Base-by-base conservation (phyloP, 2,797 vertebrate species). In the Catamblyrhynchus diadema region DNA sequence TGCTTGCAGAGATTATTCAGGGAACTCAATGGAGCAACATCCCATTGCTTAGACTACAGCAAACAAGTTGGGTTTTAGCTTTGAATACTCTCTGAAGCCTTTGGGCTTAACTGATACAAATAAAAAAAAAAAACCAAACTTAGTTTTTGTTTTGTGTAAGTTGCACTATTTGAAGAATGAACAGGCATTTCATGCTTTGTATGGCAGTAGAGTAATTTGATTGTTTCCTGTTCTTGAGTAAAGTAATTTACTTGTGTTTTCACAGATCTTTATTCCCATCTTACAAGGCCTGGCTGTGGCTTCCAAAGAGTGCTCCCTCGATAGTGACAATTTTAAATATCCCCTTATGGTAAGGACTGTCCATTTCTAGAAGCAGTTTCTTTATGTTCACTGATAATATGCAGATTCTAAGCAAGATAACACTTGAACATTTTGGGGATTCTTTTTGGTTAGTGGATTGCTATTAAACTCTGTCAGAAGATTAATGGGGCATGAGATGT, bases 281-380 rank as follows among this genome's bases (percentile, higher is more conserved):
- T 98, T 99, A 95, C 99, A 99, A 98, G 99, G 99, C 71, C 97
- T 99, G 95, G 98, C 98, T 92, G 97, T 98, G 92, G 99, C 99
- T 96, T 99, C 99, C 93, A 99, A 99, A 98, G 99, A 99, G 97
- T 99, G 99, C 97, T 99, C 99, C 89, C 99, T 99, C 32, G 99
- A 99, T 90, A 99, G 99, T 81, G 99, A 99, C 98, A 99, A 99
- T 98, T 99, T 99, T 97, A 99, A 99, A 98, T 99, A 99, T 70
- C 99, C 99, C 33, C 98, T 99, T 62, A 99, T 99, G 99, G 99
- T 99, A 98, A 99, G 98, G 24, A 32, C 56, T n/a, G 18, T 27
- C 53, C 7, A 28, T 75, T 93, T 42, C 32, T 79, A 33, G 56
- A n/a, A 91, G 44, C 25, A 30, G 8, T 53, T 94, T 71, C 32